Conservation (phyloP, 2,888 invertebrate species). For the Abscondita cerata region DNA sequence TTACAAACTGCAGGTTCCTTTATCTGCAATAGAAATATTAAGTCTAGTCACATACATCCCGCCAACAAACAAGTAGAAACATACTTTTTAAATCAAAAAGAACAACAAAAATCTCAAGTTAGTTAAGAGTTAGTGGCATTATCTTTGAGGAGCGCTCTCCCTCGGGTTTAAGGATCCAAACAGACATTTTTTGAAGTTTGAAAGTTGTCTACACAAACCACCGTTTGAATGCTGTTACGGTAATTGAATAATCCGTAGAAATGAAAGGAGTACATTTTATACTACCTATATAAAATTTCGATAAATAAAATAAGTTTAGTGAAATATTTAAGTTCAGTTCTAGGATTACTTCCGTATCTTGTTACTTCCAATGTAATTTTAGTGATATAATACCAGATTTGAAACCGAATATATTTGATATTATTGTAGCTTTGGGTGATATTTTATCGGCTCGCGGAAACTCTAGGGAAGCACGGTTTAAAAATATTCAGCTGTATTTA, state of each 20-base stretch:
- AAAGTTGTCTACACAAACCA: slow-evolving; percentile 47
- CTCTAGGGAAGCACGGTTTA: slow-evolving; percentile 33
- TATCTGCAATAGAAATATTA: slow-evolving; percentile 31
- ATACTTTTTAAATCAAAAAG: slow-evolving; percentile 53
- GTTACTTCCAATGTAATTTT: slow-evolving; percentile 30
- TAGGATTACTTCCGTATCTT: slow-evolving; percentile 24
- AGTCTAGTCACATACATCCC: slow-evolving; percentile 51
- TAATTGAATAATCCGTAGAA: slow-evolving; percentile 17
- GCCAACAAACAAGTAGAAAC: slow-evolving; percentile 45
- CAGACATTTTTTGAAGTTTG: slow-evolving; percentile 46
- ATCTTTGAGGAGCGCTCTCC: slow-evolving; percentile 51
- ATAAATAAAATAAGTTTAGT: slow-evolving; percentile 7
- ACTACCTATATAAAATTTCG: neutral
- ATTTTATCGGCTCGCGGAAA: slow-evolving; percentile 30
- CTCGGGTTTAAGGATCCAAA: slow-evolving; percentile 45
- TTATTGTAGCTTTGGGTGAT: slow-evolving; percentile 34
- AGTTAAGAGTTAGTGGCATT: slow-evolving; percentile 51
- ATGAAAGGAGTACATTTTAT: neutral
- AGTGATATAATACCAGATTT: slow-evolving; percentile 30
- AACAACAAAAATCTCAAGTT: slow-evolving; percentile 54
- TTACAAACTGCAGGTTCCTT: neutral
- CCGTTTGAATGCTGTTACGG: slow-evolving; percentile 38
- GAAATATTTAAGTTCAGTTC: slow-evolving; percentile 13
- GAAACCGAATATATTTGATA: slow-evolving; percentile 34
- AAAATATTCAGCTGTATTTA: slow-evolving; percentile 32